phyloP scores from a whole-genome alignment of 2,113 vertebrate genomes.

The Archocentrus centrarchus region DNA sequence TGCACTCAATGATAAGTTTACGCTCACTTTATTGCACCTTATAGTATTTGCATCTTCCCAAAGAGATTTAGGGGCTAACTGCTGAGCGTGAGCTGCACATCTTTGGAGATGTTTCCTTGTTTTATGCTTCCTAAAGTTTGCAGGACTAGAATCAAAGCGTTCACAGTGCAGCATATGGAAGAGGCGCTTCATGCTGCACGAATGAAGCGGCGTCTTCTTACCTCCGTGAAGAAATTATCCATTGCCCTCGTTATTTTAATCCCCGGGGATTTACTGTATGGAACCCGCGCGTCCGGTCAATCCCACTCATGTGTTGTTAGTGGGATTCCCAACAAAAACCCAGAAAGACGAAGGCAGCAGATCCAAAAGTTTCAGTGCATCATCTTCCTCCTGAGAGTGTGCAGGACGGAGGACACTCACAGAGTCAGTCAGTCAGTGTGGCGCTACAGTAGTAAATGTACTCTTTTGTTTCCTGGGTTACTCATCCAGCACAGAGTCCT shows the following conservation, averaged over 20 bases:
- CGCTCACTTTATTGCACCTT: background rate
- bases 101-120: background rate
- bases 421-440: background rate
- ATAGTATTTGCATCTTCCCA: background rate
- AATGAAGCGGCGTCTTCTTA: conserved; percentile 68
- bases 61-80: background rate
- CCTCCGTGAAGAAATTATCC: conserved; percentile 90
- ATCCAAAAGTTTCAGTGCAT: conserved; percentile 36
- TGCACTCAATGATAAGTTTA: background rate
- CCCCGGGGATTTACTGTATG: conserved; percentile 60
- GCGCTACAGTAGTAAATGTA: conserved; percentile 20
- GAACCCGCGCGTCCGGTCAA: conserved; percentile 40
- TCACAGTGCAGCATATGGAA: background rate
- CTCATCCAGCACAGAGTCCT: conserved; percentile 40
- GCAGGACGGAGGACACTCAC: background rate
- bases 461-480: conserved; percentile 70
- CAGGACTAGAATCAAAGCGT: background rate
- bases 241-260: conserved; percentile 75
- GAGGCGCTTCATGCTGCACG: background rate
- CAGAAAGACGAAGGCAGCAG: background rate
- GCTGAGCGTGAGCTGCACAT: background rate
- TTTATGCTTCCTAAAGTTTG: background rate
- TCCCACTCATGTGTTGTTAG: conserved; percentile 60
- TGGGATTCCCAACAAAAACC: conserved; percentile 22
- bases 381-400: background rate